Percentiles rank a stretch among this genome's conserved stretches.
Evolutionary conservation across 2,113 vertebrate species (phyloP).

Genomic region (Nothobranchius kuhntae): DNA sequence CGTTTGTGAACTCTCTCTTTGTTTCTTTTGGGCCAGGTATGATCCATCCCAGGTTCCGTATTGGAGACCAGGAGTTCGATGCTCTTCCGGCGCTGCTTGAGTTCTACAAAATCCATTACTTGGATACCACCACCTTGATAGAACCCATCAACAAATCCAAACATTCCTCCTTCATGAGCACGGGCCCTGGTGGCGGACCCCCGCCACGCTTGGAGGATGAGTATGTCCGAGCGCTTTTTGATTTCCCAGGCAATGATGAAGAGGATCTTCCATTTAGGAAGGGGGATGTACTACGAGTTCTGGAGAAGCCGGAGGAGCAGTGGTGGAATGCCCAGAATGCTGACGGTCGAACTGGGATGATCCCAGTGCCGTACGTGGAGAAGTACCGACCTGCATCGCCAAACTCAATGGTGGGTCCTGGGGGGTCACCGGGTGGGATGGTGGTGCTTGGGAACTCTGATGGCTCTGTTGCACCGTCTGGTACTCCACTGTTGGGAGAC

Average conservation of each 20-base stretch:
- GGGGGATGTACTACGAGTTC: conserved; percentile 92
- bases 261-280: conserved; percentile 99
- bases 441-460: conserved; percentile 88
- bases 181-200: conserved; percentile 66
- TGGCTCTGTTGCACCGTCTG: conserved; percentile 77
- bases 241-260: conserved; percentile 97
- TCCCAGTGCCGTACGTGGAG: conserved; percentile 98
- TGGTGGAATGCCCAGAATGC: conserved; percentile 98
- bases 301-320: conserved; percentile 99
- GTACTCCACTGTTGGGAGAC: conserved; percentile 88
- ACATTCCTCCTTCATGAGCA: conserved; percentile 79
- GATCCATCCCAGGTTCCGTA: conserved; percentile 88
- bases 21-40: conserved; percentile 74
- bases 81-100: conserved; percentile 94
- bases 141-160: conserved; percentile 93
- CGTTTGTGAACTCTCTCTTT: neutral
- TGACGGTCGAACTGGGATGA: conserved; percentile 95
- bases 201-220: conserved; percentile 90
- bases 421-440: conserved; percentile 37
- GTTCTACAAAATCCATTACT: conserved; percentile 99
- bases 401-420: conserved; percentile 55
- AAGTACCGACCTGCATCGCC: conserved; percentile 92
- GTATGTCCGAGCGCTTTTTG: conserved; percentile 94
- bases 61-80: conserved; percentile 98
- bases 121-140: conserved; percentile 99